A percentile compares a stretch with the other conserved stretches of the same genome.
phyloP scores from a whole-genome alignment of 2,888 invertebrate genomes.

The Sympetrum striolatum region DNA sequence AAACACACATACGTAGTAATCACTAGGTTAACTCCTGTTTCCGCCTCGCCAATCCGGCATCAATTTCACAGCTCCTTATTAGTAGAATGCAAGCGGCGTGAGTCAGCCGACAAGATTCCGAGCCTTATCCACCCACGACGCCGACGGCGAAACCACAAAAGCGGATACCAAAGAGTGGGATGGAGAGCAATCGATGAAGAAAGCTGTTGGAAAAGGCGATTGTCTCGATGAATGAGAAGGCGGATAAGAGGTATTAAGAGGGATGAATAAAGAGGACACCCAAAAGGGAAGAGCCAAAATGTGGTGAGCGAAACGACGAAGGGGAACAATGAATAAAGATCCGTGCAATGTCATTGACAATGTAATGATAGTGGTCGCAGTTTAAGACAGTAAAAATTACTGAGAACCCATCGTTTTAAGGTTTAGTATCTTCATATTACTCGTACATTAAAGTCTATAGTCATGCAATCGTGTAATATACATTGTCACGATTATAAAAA shows the following conservation, averaged over 20 bases:
- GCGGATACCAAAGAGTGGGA: neutral
- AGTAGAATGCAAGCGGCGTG: neutral
- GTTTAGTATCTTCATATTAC: too few relatives aligned
- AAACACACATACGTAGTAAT: neutral
- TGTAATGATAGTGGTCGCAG: too few relatives aligned
- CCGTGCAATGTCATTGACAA: too few relatives aligned
- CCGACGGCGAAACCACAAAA: neutral
- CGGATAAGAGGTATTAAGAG: neutral
- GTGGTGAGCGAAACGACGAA: neutral
- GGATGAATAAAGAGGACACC: neutral
- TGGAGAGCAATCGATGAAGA: slow-evolving; percentile 15
- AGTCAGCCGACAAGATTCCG: slow-evolving; percentile 15
- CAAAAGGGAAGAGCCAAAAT: neutral
- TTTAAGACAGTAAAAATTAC: too few relatives aligned
- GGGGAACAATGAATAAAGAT: too few relatives aligned
- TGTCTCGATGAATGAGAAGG: neutral
- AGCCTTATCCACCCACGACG: neutral
- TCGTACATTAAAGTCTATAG: too few relatives aligned
- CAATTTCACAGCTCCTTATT: slow-evolving; percentile 9
- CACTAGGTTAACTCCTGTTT: neutral
- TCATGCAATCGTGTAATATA: too few relatives aligned
- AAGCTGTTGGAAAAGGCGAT: neutral
- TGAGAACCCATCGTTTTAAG: too few relatives aligned
- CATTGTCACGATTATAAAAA: too few relatives aligned
- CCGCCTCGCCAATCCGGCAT: neutral